A percentile compares a stretch with the other conserved stretches of the same genome.
Conservation (phyloP, 2,797 vertebrate genomes). For the Stomatorhinus walkeri region DNA sequence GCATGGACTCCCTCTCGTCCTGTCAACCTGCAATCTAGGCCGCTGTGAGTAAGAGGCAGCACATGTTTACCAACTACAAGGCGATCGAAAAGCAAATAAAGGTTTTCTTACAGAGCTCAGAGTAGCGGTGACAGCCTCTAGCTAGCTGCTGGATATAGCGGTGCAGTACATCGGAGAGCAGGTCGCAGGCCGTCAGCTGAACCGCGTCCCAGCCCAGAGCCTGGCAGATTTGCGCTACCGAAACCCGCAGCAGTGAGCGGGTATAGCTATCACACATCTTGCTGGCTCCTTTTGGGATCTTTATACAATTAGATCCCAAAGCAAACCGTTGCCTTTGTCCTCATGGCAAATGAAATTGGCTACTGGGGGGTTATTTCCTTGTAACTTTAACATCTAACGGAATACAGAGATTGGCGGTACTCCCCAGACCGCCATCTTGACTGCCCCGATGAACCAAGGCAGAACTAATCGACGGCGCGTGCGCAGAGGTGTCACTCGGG, state of each 20-base stretch:
- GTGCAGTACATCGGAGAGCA: slow-evolving; percentile 92
- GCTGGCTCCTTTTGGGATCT: slow-evolving; percentile 45
- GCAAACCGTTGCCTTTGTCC: slow-evolving; percentile 43
- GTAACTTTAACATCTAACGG: slow-evolving; percentile 53
- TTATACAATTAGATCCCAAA: slow-evolving; percentile 48
- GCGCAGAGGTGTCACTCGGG: slow-evolving; percentile 33
- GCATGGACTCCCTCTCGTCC: not conserved
- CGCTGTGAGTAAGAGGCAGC: not conserved
- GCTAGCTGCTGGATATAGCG: slow-evolving; percentile 87
- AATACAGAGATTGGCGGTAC: slow-evolving; percentile 62
- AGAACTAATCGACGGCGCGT: slow-evolving; percentile 47
- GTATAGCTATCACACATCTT: slow-evolving; percentile 96
- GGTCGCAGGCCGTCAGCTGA: slow-evolving; percentile 89
- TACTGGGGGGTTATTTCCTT: slow-evolving; percentile 21
- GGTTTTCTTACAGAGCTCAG: slow-evolving; percentile 78
- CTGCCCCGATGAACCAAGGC: slow-evolving; percentile 55
- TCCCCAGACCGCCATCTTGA: slow-evolving; percentile 70
- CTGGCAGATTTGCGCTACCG: slow-evolving; percentile 95
- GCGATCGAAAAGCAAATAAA: not conserved
- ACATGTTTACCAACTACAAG: not conserved
- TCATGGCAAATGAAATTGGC: slow-evolving; percentile 49
- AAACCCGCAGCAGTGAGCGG: slow-evolving; percentile 94
- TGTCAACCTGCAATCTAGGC: slow-evolving; percentile 25
- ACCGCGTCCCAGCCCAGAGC: slow-evolving; percentile 83
- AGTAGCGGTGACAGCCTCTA: slow-evolving; percentile 88